phyloP scores from a whole-genome alignment of 2,797 vertebrate species.

The Pseudopleuronectes americanus region DNA sequence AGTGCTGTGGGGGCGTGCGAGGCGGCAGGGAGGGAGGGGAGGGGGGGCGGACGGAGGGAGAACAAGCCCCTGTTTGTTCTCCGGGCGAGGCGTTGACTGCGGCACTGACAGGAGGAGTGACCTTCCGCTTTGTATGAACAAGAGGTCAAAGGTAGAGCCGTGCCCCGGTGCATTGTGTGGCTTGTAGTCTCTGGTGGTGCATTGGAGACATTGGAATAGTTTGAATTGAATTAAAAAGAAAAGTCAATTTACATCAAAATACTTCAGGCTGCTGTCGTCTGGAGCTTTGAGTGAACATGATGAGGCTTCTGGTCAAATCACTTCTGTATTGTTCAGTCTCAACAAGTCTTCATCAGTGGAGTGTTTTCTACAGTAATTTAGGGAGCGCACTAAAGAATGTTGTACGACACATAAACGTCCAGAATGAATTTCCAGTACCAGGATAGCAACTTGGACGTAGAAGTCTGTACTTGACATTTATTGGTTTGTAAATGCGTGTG shows the following conservation, averaged over 20 bases:
- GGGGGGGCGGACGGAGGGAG: constrained; percentile 44
- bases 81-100: constrained; percentile 63
- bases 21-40: constrained; percentile 47
- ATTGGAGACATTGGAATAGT: constrained; percentile 51
- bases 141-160: constrained; percentile 76
- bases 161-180: constrained; percentile 76
- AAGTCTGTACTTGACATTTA: too few relatives aligned
- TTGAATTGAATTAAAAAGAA: constrained; percentile 24
- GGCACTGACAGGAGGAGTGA: constrained; percentile 75
- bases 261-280: background rate
- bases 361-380: too few relatives aligned
- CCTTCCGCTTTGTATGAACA: constrained; percentile 79
- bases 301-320: background rate
- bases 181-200: constrained; percentile 79
- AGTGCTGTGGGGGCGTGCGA: constrained; percentile 62
- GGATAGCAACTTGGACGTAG: too few relatives aligned
- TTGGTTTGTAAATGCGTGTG: too few relatives aligned
- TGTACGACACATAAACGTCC: too few relatives aligned
- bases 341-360: too few relatives aligned
- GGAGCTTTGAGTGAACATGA: background rate
- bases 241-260: constrained; percentile 20
- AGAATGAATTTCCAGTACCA: too few relatives aligned
- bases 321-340: too few relatives aligned
- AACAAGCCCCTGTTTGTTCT: constrained; percentile 81
- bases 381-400: too few relatives aligned